Percentiles rank a stretch among this genome's conserved stretches.
These are phyloP conservation scores for Boleophthalmus pectinirostris DNA, from an alignment of 2,113 vertebrate species.

Conservation along the genomic window DNA sequence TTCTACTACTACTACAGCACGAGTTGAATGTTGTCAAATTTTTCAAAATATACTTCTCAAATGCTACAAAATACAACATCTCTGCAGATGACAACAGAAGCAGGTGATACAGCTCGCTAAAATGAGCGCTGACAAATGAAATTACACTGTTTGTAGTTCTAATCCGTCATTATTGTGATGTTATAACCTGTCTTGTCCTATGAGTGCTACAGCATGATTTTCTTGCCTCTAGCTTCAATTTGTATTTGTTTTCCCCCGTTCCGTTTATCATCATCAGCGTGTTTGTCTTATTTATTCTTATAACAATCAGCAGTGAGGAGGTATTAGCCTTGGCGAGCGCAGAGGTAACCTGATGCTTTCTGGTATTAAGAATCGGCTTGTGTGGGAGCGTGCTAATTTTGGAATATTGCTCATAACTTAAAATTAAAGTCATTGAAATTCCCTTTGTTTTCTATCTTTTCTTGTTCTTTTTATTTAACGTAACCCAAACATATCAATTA, in stretches of 20 bases:
- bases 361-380: conserved; percentile 31
- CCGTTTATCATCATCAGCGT: conserved; percentile 60
- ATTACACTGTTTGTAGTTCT: conserved; percentile 49
- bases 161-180: conserved; percentile 42
- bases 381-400: conserved; percentile 29
- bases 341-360: conserved; percentile 42
- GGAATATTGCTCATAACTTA: conserved; percentile 46
- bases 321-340: conserved; percentile 52
- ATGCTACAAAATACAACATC: too few relatives aligned
- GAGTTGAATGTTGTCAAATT: too few relatives aligned
- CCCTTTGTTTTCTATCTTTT: conserved; percentile 14
- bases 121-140: conserved; percentile 49
- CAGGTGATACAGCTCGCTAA: conserved; percentile 57
- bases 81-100: conserved; percentile 51
- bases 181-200: conserved; percentile 28
- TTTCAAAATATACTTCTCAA: too few relatives aligned
- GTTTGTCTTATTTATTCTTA: conserved; percentile 40
- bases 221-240: not conserved
- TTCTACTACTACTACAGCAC: too few relatives aligned
- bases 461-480: conserved; percentile 30
- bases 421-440: conserved; percentile 38
- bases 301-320: conserved; percentile 42
- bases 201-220: not conserved
- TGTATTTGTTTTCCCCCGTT: conserved; percentile 27
- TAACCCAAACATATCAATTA: too few relatives aligned